Conservation (phyloP, 2,797 vertebrate genomes). For the Muscicapa striata region DNA sequence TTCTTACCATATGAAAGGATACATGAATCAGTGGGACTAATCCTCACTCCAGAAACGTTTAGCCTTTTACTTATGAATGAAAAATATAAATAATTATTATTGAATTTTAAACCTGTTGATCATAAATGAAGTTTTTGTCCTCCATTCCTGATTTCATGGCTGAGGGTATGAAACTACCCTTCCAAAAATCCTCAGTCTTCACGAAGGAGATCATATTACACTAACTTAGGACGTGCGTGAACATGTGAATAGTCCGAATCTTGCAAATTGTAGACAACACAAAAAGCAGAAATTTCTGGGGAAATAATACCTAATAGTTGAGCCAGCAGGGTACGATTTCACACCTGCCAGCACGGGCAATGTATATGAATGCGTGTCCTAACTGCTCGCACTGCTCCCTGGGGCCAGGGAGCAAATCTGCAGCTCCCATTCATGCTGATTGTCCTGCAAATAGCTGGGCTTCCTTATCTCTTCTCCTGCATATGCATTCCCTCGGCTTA, state of each 20-base stretch:
- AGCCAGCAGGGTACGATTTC: neutral
- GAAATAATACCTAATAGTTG: neutral
- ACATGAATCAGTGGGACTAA: neutral
- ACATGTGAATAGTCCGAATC: neutral
- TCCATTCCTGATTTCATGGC: neutral
- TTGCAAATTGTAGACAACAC: neutral
- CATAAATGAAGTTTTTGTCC: neutral
- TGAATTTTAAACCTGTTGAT: neutral
- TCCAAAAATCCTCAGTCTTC: neutral
- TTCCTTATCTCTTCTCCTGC: neutral
- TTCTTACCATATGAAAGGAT: neutral
- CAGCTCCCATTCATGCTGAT: neutral
- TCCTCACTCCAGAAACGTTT: neutral
- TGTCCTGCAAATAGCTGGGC: neutral
- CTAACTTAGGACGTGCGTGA: neutral
- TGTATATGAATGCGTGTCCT: neutral
- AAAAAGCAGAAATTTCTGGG: neutral
- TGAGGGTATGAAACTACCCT: neutral
- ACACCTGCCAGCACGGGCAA: neutral
- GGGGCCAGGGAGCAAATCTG: neutral
- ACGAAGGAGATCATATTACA: neutral
- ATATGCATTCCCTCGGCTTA: neutral
- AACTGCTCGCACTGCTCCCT: neutral
- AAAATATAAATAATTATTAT: neutral
- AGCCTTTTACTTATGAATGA: neutral